phyloP scores from a whole-genome alignment of 1,140 invertebrate species.

The Drosophila nebulosa region DNA sequence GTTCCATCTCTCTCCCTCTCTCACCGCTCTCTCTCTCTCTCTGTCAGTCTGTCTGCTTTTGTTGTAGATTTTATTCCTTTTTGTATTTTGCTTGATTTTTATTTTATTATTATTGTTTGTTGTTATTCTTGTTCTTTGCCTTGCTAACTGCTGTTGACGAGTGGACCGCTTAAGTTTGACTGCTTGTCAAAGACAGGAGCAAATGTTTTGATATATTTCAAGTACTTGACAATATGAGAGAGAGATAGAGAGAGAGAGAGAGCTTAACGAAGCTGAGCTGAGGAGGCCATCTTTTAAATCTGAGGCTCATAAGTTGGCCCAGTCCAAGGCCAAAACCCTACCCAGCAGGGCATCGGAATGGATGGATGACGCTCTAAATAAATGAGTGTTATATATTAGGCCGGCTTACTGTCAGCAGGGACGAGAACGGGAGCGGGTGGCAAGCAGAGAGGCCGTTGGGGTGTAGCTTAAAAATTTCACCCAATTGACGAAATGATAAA shows the following conservation, averaged over 20 bases:
- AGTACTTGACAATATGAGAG: constrained; percentile 63
- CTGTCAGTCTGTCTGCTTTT: no score
- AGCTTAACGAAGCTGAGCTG: no score
- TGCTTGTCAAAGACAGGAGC: constrained; percentile 72
- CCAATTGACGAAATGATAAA: not conserved
- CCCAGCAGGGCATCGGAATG: not conserved
- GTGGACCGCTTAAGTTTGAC: constrained; percentile 71
- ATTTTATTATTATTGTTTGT: not conserved
- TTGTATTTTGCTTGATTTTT: constrained; percentile 26
- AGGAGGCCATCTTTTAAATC: constrained; percentile 1
- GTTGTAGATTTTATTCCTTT: no score
- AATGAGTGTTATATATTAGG: constrained; percentile 66
- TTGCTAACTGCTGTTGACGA: constrained; percentile 47
- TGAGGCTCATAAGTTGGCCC: not conserved
- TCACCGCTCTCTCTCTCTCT: no score
- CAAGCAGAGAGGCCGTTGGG: not conserved
- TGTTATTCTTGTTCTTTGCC: constrained; percentile 43
- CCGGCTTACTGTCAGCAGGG: constrained; percentile 31
- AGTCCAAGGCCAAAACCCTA: not conserved
- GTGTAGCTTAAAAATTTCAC: not conserved
- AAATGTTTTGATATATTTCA: constrained; percentile 78
- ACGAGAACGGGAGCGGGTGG: no score
- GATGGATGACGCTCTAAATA: constrained; percentile 46
- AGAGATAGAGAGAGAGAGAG: not conserved
- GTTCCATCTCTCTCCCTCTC: no score